phyloP scores from a whole-genome alignment of 2,888 invertebrate genomes.

The Lissonota sp. region DNA sequence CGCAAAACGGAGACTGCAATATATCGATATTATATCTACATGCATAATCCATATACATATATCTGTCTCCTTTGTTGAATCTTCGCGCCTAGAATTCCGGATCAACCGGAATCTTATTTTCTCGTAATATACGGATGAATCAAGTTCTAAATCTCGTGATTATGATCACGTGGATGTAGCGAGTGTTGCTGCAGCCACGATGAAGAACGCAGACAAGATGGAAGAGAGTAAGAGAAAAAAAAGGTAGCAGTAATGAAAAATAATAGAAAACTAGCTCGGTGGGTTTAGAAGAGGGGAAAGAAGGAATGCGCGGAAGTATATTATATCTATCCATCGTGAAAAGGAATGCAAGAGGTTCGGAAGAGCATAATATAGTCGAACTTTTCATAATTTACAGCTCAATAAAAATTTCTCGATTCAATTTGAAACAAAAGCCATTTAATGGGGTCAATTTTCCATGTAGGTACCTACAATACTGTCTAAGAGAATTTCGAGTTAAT shows the following conservation, averaged over 20 bases:
- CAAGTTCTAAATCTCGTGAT: conserved; percentile 32
- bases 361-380: conserved; percentile 3
- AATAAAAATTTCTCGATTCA: not conserved
- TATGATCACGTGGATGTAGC: conserved; percentile 31
- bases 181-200: not conserved
- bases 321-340: conserved; percentile 1
- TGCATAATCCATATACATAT: conserved; percentile 31
- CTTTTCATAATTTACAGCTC: not conserved
- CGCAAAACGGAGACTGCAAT: conserved; percentile 6
- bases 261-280: conserved; percentile 35
- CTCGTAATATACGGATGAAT: conserved; percentile 24
- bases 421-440: not conserved
- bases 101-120: conserved; percentile 62
- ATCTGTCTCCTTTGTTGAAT: conserved; percentile 6
- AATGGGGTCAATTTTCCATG: too few species aligned
- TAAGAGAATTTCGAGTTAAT: too few species aligned
- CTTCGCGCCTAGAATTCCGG: conserved; percentile 54
- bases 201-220: not conserved
- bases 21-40: conserved; percentile 1
- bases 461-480: too few species aligned
- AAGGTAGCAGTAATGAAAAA: conserved; percentile 11
- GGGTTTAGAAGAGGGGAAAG: not conserved
- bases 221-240: not conserved
- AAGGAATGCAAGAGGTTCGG: conserved; percentile 13
- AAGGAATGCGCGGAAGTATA: conserved; percentile 19